Evolutionary conservation across 2,888 invertebrate species (phyloP), one percentile per base, ranked within the genome.

Genomic region (Xestobium rufovillosum): DNA sequence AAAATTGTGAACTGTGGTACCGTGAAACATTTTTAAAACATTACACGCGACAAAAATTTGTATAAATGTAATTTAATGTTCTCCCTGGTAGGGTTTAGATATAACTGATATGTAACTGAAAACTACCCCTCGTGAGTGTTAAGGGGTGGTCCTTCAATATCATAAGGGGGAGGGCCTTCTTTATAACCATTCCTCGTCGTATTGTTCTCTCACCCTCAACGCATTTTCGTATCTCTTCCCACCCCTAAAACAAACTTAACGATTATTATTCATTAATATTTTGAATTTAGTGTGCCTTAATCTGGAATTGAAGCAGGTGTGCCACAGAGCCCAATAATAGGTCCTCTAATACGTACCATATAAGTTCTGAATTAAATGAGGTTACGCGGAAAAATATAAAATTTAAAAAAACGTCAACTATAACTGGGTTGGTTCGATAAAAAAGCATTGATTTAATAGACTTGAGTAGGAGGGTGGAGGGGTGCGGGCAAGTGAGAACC

Each of bases 1-100:
- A 34, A 63, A 48, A 43, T 61, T 56, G 23, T 61, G 61, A 17
- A 61, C 44, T 6, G 57, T 56, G 47, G 60, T 63, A 37, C 23
- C 23, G 23, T 63, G 63, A 42, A 61, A 63, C 65, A 64, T 65
- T 27, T 27, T 10, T 6, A 27, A 10, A 27, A 10, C n/a, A 10
- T 6, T 27, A 9, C n/a, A 10, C 12, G 10, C 10, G 12, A 27
- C 12, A 6, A 27, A 6, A 27, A 6, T 6, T 10, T 6, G 6
- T 27, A 9, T 10, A 6, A 27, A 6, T 27, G n/a, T 27, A 6
- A 11, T 10, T 12, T 25, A 25, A 12, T 27, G 39, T 38, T 42
- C 34, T 42, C 36, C 39, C 40, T 34, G 42, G 41, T 42, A 39
- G 39, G 41, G 44, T 44, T 39, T 40, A 35, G 36, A 34, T 39